Percentiles rank a stretch among this genome's conserved stretches.
Conservation (phyloP, 2,113 vertebrate genomes). For the Alethe castanea region DNA sequence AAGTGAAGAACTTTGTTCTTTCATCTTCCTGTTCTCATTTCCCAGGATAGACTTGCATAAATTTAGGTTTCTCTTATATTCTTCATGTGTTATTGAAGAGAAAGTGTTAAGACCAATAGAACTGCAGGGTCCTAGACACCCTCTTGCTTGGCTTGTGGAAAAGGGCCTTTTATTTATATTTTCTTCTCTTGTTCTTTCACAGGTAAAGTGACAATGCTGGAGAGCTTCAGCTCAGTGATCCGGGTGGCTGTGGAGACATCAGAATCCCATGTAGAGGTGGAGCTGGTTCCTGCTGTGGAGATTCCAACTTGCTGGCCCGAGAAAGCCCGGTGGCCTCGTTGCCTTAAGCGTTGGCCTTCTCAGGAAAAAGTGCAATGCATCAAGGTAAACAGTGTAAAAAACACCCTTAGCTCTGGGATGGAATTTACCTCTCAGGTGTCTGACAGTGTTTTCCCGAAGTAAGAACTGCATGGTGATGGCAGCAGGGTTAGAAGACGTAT, state of each 20-base stretch:
- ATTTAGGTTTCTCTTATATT: neutral
- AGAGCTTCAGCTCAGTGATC: constrained; percentile 60
- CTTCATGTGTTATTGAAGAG: neutral
- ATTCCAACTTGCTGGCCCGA: constrained; percentile 77
- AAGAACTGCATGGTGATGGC: neutral
- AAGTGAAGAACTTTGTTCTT: neutral
- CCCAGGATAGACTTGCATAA: neutral
- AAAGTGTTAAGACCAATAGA: neutral
- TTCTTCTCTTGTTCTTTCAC: neutral
- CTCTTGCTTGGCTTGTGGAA: neutral
- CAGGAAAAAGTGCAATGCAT: constrained; percentile 72
- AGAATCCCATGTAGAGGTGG: constrained; percentile 72
- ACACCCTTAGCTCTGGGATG: neutral
- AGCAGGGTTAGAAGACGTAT: neutral
- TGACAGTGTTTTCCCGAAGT: neutral
- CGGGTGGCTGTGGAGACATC: constrained; percentile 79
- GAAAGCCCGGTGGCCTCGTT: constrained; percentile 77
- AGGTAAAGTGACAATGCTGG: constrained; percentile 76
- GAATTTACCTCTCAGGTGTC: neutral
- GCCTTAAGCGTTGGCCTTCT: constrained; percentile 77
- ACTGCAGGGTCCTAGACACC: neutral
- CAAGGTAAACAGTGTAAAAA: constrained; percentile 70
- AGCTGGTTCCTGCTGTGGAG: constrained; percentile 77
- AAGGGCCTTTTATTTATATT: neutral
- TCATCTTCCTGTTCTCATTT: neutral